Conservation (phyloP, 2,888 invertebrate species). For the Saturnia japonica region DNA sequence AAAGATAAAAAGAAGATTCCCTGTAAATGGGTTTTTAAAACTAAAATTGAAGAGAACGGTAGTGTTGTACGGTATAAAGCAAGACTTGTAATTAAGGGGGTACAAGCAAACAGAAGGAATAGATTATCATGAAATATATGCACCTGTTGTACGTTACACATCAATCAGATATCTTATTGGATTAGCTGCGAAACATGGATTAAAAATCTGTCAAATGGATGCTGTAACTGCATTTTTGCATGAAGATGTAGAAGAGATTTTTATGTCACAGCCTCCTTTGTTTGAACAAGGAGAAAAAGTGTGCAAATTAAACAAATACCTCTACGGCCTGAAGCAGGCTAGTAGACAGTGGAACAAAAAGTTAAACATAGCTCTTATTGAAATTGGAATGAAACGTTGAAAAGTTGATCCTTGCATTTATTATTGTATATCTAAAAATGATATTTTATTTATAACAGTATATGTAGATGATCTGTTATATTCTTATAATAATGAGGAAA, state of each 20-base stretch:
- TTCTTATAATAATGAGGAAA: neutral
- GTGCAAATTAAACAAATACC: slow-evolving; percentile 31
- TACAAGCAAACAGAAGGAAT: slow-evolving; percentile 31
- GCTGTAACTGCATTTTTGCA: slow-evolving; percentile 34
- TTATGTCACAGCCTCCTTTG: slow-evolving; percentile 33
- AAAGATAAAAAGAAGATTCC: neutral
- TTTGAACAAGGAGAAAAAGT: slow-evolving; percentile 28
- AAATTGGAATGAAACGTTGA: neutral
- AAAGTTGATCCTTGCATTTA: too few relatives aligned
- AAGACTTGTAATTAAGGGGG: slow-evolving; percentile 25
- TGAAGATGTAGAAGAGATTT: slow-evolving; percentile 24
- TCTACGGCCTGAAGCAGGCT: too few relatives aligned
- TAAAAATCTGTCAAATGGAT: slow-evolving; percentile 34
- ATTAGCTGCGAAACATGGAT: slow-evolving; percentile 28
- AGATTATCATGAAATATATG: slow-evolving; percentile 30
- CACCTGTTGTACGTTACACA: slow-evolving; percentile 31
- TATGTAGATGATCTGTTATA: neutral
- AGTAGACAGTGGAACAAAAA: too few relatives aligned
- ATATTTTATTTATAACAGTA: too few relatives aligned
- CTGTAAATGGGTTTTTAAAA: neutral
- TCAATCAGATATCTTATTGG: slow-evolving; percentile 26
- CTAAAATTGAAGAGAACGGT: neutral
- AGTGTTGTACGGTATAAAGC: neutral
- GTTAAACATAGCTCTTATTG: slow-evolving; percentile 19
- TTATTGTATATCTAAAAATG: too few relatives aligned